Evolutionary conservation across 1,140 invertebrate genomes (phyloP), one percentile per base, ranked within the genome.

Genomic region (Drosophila kurseongensis): DNA sequence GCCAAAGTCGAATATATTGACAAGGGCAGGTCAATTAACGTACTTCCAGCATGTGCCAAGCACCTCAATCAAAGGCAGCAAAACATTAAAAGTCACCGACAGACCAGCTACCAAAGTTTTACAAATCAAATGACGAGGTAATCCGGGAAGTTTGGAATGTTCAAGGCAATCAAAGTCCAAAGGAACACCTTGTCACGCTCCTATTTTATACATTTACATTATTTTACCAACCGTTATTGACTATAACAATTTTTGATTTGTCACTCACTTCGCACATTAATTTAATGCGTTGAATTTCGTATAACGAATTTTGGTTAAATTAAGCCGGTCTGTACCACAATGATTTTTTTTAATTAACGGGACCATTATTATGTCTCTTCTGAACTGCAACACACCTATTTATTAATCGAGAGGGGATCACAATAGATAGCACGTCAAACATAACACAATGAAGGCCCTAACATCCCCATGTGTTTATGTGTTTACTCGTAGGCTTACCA

Each of bases 361-460:
- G 48, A 47, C 48, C 65, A 84, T 57, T 78, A 58, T 55, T 79
- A 35, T n/a, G 32, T 60, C 40, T 69, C 63, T 83, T 67, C 12
- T 65, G 14, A 67, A 79, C 55, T 65, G 76, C 80, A 79, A 45
- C 71, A 83, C 66, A 76, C 72, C 72, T 65, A 67, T 80, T 77
- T 80, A 42, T 76, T 36, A 50, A 47, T 57, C 61, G 50, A 60
- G 9, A 32, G 23, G 42, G 40, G 44, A 56, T 23, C 60, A 77
- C 80, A 85, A 85, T 85, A 23, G 72, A 65, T 58, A 42, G 48
- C 55, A 42, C 50, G 67, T 61, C 40, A 54, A 78, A 62, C 54
- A 59, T 40, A 78, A 45, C 52, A 55, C 35, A 32, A 35, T 69
- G 55, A 79, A 79, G 80, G 80, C 69, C 75, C 61, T 78, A 67